Evolutionary conservation across 1,140 invertebrate species (phyloP).

Genomic region (Lamellibrachia luymesi): DNA sequence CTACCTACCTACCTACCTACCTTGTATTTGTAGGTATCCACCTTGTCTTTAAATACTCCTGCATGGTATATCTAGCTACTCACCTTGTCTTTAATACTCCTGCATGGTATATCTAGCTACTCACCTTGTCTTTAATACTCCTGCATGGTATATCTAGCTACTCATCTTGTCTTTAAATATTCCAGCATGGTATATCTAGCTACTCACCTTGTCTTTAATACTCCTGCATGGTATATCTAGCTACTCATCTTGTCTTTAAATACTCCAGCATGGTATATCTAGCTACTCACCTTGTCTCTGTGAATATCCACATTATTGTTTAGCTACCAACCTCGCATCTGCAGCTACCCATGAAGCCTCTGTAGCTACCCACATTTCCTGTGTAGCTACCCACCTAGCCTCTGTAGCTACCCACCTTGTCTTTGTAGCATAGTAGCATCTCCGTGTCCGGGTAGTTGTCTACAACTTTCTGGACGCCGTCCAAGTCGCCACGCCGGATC

Average conservation of each 20-base stretch:
- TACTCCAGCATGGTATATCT: background rate
- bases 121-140: background rate
- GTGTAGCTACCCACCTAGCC: background rate
- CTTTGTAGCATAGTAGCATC: slow-evolving; percentile 28
- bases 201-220: background rate
- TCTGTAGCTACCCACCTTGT: slow-evolving; percentile 28
- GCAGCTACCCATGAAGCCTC: too few species aligned
- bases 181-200: background rate
- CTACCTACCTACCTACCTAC: background rate
- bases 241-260: background rate
- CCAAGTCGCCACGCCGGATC: background rate
- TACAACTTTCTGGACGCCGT: background rate
- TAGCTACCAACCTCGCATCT: too few species aligned
- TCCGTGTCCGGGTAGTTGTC: slow-evolving; percentile 17
- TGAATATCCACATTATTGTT: too few species aligned
- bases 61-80: background rate
- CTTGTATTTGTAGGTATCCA: background rate
- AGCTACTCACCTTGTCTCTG: background rate
- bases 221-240: too few species aligned
- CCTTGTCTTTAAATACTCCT: background rate
- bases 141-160: background rate
- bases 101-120: background rate
- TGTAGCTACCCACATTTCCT: background rate
- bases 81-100: background rate
- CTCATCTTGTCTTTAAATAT: background rate